Evolutionary conservation across 2,797 vertebrate genomes (phyloP).

Genomic region (Jordanella pulchra): DNA sequence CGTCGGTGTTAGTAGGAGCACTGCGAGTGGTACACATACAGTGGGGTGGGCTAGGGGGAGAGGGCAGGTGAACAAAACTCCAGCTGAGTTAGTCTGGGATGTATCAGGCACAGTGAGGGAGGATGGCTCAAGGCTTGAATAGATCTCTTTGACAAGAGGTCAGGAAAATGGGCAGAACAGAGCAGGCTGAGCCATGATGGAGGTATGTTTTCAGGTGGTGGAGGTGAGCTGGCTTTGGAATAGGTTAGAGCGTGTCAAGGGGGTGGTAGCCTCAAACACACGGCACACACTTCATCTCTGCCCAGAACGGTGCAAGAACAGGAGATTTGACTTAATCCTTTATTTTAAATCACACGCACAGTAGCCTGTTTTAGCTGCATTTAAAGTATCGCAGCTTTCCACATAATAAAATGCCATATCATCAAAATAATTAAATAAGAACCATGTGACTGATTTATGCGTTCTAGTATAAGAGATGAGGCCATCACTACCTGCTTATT

Average conservation of each 20-base stretch:
- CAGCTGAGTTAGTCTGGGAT: conserved; percentile 81
- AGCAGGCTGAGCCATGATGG: conserved; percentile 90
- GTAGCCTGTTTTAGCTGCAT: conserved; percentile 45
- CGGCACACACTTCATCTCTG: conserved; percentile 91
- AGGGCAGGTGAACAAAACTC: conserved; percentile 62
- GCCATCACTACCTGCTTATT: conserved; percentile 48
- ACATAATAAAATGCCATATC: conserved; percentile 4
- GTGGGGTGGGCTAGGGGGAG: conserved; percentile 39
- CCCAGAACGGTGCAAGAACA: conserved; percentile 56
- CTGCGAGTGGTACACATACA: conserved; percentile 72
- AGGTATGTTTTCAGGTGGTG: conserved; percentile 73
- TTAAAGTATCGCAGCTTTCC: not conserved
- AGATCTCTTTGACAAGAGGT: conserved; percentile 83
- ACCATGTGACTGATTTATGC: conserved; percentile 26
- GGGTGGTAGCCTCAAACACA: conserved; percentile 73
- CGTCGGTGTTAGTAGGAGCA: conserved; percentile 78
- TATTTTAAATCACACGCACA: conserved; percentile 21
- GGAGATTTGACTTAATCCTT: conserved; percentile 7
- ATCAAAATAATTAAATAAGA: not conserved
- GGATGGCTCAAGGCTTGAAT: conserved; percentile 85
- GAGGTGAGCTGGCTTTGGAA: conserved; percentile 75
- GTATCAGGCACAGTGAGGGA: conserved; percentile 89
- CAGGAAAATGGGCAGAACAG: conserved; percentile 68
- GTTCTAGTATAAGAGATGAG: conserved; percentile 17
- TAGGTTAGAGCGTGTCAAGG: conserved; percentile 89